Evolutionary conservation across 2,888 invertebrate species (phyloP).

Genomic region (Mythimna impura): DNA sequence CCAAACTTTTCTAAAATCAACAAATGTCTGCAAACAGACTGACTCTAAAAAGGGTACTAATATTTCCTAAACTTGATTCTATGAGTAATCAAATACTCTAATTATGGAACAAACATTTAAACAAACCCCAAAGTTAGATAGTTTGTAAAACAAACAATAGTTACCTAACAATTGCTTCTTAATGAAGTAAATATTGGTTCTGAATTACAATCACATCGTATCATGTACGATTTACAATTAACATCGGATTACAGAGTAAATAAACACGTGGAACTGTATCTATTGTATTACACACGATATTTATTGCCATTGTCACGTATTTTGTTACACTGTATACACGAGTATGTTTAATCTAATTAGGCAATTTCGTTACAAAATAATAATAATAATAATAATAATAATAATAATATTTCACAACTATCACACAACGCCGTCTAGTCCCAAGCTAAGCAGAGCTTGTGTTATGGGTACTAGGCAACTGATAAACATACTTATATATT

Average conservation of each 20-base stretch:
- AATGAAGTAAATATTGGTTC: slow-evolving; percentile 48
- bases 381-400: no score
- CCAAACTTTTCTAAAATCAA: slow-evolving; percentile 27
- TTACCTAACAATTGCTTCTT: slow-evolving; percentile 39
- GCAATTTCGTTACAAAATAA: background rate
- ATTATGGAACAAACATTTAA: slow-evolving; percentile 18
- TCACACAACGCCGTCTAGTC: no score
- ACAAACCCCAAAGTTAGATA: slow-evolving; percentile 31
- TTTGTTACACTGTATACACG: slow-evolving; percentile 14
- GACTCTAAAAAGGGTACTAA: slow-evolving; percentile 6
- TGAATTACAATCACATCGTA: slow-evolving; percentile 47
- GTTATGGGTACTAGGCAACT: no score
- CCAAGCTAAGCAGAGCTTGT: no score
- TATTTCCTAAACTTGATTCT: slow-evolving; percentile 22
- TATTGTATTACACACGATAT: slow-evolving; percentile 27
- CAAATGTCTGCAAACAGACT: background rate
- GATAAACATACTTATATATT: no score
- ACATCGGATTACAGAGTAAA: slow-evolving; percentile 35
- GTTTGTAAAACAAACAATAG: slow-evolving; percentile 36
- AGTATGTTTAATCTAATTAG: slow-evolving; percentile 6
- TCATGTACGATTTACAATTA: slow-evolving; percentile 32
- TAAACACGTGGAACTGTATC: slow-evolving; percentile 24
- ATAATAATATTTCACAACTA: no score
- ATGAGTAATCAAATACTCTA: slow-evolving; percentile 14
- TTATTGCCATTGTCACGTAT: slow-evolving; percentile 19